Percentiles rank a stretch among this genome's conserved stretches.
Evolutionary conservation across 2,888 invertebrate genomes (phyloP).

Genomic region (Caenorhabditis wallacei): DNA sequence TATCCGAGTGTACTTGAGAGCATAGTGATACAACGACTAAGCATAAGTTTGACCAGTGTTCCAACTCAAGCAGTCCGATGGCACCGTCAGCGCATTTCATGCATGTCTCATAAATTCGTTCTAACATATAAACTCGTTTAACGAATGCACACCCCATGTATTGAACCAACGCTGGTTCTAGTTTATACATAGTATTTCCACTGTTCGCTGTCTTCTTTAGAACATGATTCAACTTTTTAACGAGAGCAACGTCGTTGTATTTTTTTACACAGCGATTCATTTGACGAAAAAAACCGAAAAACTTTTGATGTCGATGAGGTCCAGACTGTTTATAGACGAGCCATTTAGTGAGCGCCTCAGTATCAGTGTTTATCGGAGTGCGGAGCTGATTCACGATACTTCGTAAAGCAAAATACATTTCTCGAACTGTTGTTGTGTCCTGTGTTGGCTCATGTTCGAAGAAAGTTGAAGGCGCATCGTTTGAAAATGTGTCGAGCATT

Average conservation of each 20-base stretch:
- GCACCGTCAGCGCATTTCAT: conserved; percentile 34
- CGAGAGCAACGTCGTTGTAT: conserved; percentile 49
- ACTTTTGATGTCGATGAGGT: conserved; percentile 61
- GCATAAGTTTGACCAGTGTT: conserved; percentile 49
- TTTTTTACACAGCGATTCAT: conserved; percentile 31
- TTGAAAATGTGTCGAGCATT: conserved; percentile 16
- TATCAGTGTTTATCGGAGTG: conserved; percentile 44
- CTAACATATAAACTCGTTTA: conserved; percentile 45
- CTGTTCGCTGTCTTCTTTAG: conserved; percentile 32
- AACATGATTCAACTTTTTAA: conserved; percentile 42
- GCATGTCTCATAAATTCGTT: conserved; percentile 40
- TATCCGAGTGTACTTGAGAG: conserved; percentile 51
- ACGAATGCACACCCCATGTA: conserved; percentile 60
- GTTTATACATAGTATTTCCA: conserved; percentile 37
- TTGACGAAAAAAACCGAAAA: conserved; percentile 52
- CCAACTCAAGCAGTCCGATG: conserved; percentile 57
- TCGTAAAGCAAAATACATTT: conserved; percentile 32
- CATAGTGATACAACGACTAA: conserved; percentile 64
- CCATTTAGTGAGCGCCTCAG: conserved; percentile 43
- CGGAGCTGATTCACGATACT: conserved; percentile 53
- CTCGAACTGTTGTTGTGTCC: conserved; percentile 33
- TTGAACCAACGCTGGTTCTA: conserved; percentile 27
- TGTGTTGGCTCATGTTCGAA: conserved; percentile 26
- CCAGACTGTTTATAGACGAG: conserved; percentile 60
- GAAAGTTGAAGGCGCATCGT: conserved; percentile 24